Base-by-base conservation (phyloP, 2,888 invertebrate genomes). In the Portevinia maculata region DNA sequence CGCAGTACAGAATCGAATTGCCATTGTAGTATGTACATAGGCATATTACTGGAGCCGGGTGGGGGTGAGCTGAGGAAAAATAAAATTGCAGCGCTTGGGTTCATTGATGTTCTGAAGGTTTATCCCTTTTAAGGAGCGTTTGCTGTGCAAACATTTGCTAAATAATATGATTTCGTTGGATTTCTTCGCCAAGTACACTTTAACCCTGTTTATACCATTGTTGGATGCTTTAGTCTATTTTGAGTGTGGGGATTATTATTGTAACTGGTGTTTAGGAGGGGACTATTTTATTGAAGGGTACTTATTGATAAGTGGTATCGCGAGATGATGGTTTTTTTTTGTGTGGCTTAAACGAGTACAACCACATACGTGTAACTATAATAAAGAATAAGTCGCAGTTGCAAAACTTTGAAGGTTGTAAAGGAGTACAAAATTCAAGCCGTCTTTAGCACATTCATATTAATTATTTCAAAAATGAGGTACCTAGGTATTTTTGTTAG, bases 81-180 rank as follows among this genome's bases (percentile, higher is more conserved):
- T 28, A 19, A 24, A 55, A 62, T 30, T 65, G 53, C 59, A 74
- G 17, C 52, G 62, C 46, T 44, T 53, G 32, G 21, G 50, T 17
- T 53, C 60, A 44, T 41, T 53, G 52, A 71, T 50, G 34, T 30
- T 50, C 50, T 19, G 17, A 17, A 44, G 48, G 59, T 32, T 53
- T 60, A 70, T 76, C 52, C 41, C 24, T 64, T 65, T 70, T 32
- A 65, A 75, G 64, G 32, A 65, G 76, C 37, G 48, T 81, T 53
- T n/a, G 52, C 32, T 64, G 52, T 53, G 53, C 64, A 76, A 76
- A 70, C 41, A 70, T 76, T 74, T 81, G 44, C 52, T 21, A 76
- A 57, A 59, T 81, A 76, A 81, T 81, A 48, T 64, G 81, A 65
- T 81, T 81, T 41, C 11, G 34, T 32, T 39, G 59, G 62, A 70